A percentile compares a stretch with the other conserved stretches of the same genome.
phyloP scores from a whole-genome alignment of 2,888 invertebrate species.

The Labia minor region DNA sequence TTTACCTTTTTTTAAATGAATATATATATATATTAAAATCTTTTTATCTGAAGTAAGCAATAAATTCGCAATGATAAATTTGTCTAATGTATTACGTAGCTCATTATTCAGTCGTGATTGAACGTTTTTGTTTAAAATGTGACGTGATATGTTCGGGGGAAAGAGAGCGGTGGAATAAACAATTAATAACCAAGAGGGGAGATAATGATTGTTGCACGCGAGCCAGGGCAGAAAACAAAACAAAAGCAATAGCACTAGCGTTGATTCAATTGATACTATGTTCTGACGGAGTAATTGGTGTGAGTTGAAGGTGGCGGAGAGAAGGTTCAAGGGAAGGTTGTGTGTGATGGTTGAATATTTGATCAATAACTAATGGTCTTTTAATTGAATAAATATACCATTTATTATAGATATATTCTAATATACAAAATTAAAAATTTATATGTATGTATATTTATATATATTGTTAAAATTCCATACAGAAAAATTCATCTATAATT shows the following conservation, averaged over 20 bases:
- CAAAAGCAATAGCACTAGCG: background rate
- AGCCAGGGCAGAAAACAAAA: background rate
- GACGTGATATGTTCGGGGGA: background rate
- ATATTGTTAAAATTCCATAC: too few species aligned
- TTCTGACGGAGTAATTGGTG: background rate
- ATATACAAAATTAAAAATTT: too few species aligned
- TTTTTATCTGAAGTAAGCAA: background rate
- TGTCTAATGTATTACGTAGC: background rate
- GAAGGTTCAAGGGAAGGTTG: too few species aligned
- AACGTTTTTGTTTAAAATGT: slow-evolving; percentile 13
- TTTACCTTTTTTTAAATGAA: too few species aligned
- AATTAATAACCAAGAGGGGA: slow-evolving; percentile 3
- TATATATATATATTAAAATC: background rate
- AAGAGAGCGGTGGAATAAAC: background rate
- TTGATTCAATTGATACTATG: slow-evolving; percentile 13
- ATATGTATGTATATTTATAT: too few species aligned
- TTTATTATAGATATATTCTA: too few species aligned
- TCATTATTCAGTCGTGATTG: slow-evolving; percentile 1
- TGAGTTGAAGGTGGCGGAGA: too few species aligned
- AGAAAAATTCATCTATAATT: too few species aligned
- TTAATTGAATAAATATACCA: background rate
- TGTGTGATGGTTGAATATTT: background rate
- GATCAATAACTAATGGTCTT: slow-evolving; percentile 13
- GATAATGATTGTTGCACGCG: slow-evolving; percentile 7
- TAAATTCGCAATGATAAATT: background rate